phyloP scores from a whole-genome alignment of 2,797 vertebrate species.

The Ceryle rudis region DNA sequence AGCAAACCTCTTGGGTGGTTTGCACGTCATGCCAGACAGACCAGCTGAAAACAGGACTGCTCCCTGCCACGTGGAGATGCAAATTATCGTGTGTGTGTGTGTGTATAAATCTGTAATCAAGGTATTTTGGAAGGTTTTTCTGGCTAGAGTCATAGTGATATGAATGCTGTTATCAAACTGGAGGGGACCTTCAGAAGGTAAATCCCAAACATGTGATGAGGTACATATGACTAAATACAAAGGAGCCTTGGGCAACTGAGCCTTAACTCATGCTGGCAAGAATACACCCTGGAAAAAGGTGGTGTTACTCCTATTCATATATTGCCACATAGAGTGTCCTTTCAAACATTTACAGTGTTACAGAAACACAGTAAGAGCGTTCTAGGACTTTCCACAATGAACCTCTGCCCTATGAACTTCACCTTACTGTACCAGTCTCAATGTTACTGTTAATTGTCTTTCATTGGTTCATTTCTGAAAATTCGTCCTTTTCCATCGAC shows the following conservation, averaged over 20 bases:
- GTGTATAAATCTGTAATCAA: background rate
- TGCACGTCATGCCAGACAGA: background rate
- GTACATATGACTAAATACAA: background rate
- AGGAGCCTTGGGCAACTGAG: background rate
- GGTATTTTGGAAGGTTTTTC: slow-evolving; percentile 7
- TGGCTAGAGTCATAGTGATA: background rate
- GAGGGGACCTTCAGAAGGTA: background rate
- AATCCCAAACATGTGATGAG: background rate
- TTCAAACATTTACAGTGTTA: background rate
- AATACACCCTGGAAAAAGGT: background rate
- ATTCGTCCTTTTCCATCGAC: background rate
- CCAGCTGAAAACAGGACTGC: background rate
- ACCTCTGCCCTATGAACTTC: background rate
- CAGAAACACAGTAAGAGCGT: background rate
- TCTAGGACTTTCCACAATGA: background rate
- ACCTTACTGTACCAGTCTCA: background rate
- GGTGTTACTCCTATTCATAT: background rate
- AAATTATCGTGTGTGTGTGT: background rate
- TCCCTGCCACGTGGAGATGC: slow-evolving; percentile 9
- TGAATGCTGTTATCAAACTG: background rate
- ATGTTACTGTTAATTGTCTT: background rate
- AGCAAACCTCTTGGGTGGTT: slow-evolving; percentile 39
- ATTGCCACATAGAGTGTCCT: background rate
- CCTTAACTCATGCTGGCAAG: background rate
- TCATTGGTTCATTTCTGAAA: background rate